These are phyloP conservation scores for Anolis sagrei DNA, from an alignment of 2,113 vertebrate genomes.

Conservation along the genomic window DNA sequence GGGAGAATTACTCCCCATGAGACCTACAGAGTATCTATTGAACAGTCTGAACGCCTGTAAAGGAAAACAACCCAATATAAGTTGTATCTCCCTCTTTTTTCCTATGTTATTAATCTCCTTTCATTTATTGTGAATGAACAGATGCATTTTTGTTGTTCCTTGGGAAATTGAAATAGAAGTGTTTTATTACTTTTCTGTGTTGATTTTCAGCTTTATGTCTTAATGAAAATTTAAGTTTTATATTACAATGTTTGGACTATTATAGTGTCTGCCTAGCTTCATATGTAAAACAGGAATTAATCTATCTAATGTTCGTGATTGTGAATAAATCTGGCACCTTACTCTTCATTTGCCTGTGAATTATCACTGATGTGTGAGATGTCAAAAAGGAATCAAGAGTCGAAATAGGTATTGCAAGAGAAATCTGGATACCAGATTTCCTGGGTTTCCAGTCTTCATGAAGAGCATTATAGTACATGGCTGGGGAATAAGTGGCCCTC, in stretches of 20 bases:
- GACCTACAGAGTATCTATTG: rapidly evolving
- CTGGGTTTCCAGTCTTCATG: not conserved
- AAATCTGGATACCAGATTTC: not conserved
- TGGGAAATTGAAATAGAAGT: not conserved
- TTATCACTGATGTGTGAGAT: not conserved
- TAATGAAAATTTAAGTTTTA: not conserved
- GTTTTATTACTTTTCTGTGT: not conserved
- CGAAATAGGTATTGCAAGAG: not conserved
- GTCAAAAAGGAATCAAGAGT: not conserved
- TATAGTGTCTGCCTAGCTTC: not conserved
- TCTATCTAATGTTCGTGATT: not conserved
- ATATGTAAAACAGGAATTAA: not conserved
- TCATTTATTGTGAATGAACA: not conserved
- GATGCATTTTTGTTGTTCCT: not conserved
- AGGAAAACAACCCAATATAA: not conserved
- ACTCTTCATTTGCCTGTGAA: not conserved
- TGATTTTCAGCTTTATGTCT: not conserved
- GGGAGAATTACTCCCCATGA: not conserved
- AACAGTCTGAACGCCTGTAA: constrained; percentile 32
- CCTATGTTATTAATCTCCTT: not conserved
- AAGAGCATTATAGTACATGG: not conserved
- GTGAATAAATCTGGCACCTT: constrained; percentile 26
- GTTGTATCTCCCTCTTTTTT: not conserved
- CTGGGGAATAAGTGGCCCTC: not conserved
- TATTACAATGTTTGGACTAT: not conserved